Base-by-base conservation (phyloP, 2,888 invertebrate species). In the Leptarthrus brevirostris region DNA sequence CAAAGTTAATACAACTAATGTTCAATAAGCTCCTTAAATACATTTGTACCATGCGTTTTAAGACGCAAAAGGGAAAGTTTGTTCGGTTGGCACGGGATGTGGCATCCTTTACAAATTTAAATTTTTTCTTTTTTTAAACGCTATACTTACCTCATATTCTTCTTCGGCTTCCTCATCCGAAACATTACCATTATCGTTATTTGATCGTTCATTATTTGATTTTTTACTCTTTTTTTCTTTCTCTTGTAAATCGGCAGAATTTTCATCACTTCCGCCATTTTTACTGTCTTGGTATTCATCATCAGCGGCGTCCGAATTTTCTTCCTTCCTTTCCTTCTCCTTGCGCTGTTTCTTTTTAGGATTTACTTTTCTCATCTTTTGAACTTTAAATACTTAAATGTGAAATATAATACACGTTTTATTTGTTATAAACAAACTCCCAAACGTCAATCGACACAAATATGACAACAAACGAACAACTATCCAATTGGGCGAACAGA, bases 101-200 rank as follows among this genome's bases (percentile, higher is more conserved):
- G n/a, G n/a, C n/a, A n/a, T n/a, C n/a, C n/a, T n/a, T n/a, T n/a
- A n/a, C n/a, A n/a, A n/a, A n/a, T n/a, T n/a, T n/a, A n/a, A n/a
- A n/a, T n/a, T n/a, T n/a, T n/a, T n/a, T n/a, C n/a, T n/a, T n/a
- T n/a, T n/a, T n/a, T n/a, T 20, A 61, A 36, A 34, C 18, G 12
- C 12, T 18, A 10, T 8, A 44, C 36, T n/a, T 66, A 80, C 83
- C 75, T 84, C 83, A 54, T 79, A 82, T 72, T 82, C 83, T 3
- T 76, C 77, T 8, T 79, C 89, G 73, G 86, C 84, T 72, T 84
- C 78, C 54, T 79, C 79, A 61, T 80, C 82, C 76, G 86, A 86
- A 8, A 84, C 85, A 2, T 79, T 77, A 24, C 78, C 77, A 2
- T 53, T 53, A 0, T 72, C 77, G 3, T 77, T 75, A 1, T 14